phyloP scores from a whole-genome alignment of 1,140 invertebrate species.

The Diorhabda carinulata region DNA sequence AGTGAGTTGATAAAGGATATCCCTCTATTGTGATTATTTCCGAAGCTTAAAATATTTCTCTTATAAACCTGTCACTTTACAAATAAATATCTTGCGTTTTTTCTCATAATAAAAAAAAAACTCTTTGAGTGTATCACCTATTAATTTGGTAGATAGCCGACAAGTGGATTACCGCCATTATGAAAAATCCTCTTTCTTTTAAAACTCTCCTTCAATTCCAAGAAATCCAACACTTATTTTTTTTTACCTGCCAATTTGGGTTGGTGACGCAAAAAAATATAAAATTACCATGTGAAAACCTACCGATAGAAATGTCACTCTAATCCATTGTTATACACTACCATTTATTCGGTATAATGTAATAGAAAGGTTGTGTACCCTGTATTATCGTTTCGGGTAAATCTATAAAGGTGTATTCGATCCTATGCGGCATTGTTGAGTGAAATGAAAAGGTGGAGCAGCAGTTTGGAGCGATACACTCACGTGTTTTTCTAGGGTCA shows the following conservation, averaged over 20 bases:
- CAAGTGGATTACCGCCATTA: too few species aligned
- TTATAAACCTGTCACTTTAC: too few species aligned
- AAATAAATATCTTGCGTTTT: too few species aligned
- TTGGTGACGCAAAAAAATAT: conserved; percentile 10
- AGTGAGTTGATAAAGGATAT: too few species aligned
- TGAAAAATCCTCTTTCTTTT: too few species aligned
- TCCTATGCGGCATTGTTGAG: conserved; percentile 13
- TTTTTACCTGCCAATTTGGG: not conserved
- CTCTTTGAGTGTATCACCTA: too few species aligned
- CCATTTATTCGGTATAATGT: conserved; percentile 10
- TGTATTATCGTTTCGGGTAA: conserved; percentile 6
- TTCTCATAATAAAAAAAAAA: too few species aligned
- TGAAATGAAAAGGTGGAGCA: conserved; percentile 22
- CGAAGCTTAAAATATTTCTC: too few species aligned
- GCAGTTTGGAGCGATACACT: not conserved
- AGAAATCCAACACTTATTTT: not conserved
- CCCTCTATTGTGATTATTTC: too few species aligned
- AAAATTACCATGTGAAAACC: conserved; percentile 22
- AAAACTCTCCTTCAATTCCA: not conserved
- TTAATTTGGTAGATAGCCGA: too few species aligned
- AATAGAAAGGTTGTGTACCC: conserved; percentile 16
- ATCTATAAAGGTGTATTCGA: not conserved
- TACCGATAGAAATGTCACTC: conserved; percentile 23
- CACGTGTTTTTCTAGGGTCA: too few species aligned
- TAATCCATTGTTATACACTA: not conserved